Evolutionary conservation across 2,888 invertebrate species (phyloP).

Genomic region (Drosophila picticornis): DNA sequence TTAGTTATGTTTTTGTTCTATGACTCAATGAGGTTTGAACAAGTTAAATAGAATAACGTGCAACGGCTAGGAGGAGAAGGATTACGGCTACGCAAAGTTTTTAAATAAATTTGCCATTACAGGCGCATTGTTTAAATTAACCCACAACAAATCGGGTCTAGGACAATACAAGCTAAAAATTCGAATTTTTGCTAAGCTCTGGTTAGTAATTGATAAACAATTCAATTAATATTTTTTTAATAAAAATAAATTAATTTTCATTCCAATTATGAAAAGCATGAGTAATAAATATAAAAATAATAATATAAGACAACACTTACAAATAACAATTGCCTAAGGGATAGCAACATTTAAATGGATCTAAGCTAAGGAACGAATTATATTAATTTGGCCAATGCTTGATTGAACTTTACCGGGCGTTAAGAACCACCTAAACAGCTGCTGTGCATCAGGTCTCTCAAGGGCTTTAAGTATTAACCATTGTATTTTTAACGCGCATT

Average conservation of each 20-base stretch:
- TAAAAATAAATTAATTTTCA: slow-evolving; percentile 2
- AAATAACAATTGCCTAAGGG: slow-evolving; percentile 13
- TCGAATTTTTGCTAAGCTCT: slow-evolving; percentile 30
- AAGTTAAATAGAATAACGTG: slow-evolving; percentile 40
- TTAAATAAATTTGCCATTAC: slow-evolving; percentile 31
- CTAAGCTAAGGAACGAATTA: slow-evolving; percentile 53
- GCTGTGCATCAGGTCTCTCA: slow-evolving; percentile 81
- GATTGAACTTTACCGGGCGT: slow-evolving; percentile 83
- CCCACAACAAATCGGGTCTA: neutral
- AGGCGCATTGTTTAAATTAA: slow-evolving; percentile 9
- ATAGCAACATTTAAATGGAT: slow-evolving; percentile 39
- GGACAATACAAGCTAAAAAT: slow-evolving; percentile 32
- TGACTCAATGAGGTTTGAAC: neutral
- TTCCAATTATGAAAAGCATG: slow-evolving; percentile 9
- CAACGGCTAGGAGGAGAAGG: slow-evolving; percentile 42
- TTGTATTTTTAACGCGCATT: slow-evolving; percentile 28
- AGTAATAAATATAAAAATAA: slow-evolving; percentile 9
- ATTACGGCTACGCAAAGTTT: slow-evolving; percentile 41
- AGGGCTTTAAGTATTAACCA: slow-evolving; percentile 48
- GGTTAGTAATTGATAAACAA: slow-evolving; percentile 38
- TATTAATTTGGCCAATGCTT: slow-evolving; percentile 51
- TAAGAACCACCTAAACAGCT: slow-evolving; percentile 84
- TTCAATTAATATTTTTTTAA: neutral
- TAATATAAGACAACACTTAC: slow-evolving; percentile 19
- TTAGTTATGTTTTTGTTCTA: neutral